phyloP scores from a whole-genome alignment of 2,888 invertebrate genomes.

The Sceliomorpha sp. region DNA sequence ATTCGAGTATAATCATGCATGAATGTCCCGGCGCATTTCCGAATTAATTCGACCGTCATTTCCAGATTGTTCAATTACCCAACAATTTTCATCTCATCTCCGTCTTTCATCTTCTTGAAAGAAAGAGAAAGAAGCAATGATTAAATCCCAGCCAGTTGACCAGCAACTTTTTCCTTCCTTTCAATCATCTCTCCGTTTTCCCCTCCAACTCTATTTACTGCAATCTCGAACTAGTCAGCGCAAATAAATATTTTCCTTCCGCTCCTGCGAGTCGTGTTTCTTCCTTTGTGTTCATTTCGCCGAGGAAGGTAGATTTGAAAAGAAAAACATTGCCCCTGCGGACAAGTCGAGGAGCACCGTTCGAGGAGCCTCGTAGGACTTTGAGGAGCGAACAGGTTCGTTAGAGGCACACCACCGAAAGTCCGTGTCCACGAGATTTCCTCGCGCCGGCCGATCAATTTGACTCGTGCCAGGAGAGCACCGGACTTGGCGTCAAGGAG shows the following conservation, averaged over 20 bases:
- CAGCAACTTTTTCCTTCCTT: no score
- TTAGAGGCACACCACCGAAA: slow-evolving; percentile 20
- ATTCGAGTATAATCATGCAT: no score
- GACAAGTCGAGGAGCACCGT: slow-evolving; percentile 11
- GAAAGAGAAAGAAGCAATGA: no score
- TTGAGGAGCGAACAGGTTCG: slow-evolving; percentile 15
- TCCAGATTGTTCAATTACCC: no score
- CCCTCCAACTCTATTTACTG: no score
- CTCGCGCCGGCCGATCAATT: slow-evolving; percentile 20
- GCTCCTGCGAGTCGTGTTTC: slow-evolving; percentile 18
- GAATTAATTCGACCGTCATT: no score
- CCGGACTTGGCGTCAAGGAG: slow-evolving; percentile 35
- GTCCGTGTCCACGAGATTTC: no score
- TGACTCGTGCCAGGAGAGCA: slow-evolving; percentile 15
- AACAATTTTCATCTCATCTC: no score
- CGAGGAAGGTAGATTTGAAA: slow-evolving; percentile 14
- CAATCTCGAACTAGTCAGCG: slow-evolving; percentile 5
- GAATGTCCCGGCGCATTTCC: no score
- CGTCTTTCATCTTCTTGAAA: no score
- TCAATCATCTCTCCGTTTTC: no score
- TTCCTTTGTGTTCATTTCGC: slow-evolving; percentile 6
- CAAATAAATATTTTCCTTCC: slow-evolving; percentile 23
- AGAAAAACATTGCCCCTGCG: slow-evolving; percentile 4
- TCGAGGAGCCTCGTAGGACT: neutral
- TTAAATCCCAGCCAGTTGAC: no score